Conservation (phyloP, 2,888 invertebrate genomes). For the Cosmopolites sordidus region DNA sequence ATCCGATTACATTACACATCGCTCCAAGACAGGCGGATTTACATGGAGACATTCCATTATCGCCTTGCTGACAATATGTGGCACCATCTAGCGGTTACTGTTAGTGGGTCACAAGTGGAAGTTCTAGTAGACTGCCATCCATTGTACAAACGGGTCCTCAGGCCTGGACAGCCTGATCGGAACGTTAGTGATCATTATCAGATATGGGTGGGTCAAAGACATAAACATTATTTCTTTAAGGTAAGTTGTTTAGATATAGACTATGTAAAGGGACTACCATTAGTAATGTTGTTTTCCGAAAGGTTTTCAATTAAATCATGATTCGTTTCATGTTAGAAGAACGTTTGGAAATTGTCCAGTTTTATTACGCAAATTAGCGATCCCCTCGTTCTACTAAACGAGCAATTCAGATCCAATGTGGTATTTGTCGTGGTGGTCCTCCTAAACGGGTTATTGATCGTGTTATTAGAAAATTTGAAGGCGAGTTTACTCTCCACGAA, state of each 20-base stretch:
- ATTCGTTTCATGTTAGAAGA: no score
- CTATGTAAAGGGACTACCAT: no score
- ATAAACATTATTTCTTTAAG: constrained; percentile 84
- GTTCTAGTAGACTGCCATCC: constrained; percentile 84
- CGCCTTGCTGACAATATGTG: constrained; percentile 82
- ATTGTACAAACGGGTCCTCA: constrained; percentile 73
- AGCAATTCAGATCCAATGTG: no score
- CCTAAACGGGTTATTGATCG: no score
- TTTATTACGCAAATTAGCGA: no score
- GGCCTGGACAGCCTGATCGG: constrained; percentile 66
- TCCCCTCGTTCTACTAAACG: no score
- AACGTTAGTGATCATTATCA: constrained; percentile 71
- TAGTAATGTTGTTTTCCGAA: no score
- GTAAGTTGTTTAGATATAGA: constrained; percentile 49
- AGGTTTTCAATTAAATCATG: no score
- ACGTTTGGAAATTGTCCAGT: no score
- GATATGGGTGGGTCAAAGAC: constrained; percentile 85
- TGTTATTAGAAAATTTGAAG: no score
- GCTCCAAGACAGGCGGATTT: constrained; percentile 49
- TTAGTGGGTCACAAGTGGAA: constrained; percentile 76
- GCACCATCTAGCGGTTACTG: constrained; percentile 81
- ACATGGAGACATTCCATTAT: constrained; percentile 83
- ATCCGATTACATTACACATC: constrained; percentile 79
- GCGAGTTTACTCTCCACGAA: no score
- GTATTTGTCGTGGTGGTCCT: no score